These are phyloP conservation scores for Cephus spinipes DNA, from an alignment of 2,888 invertebrate species.

Conservation along the genomic window DNA sequence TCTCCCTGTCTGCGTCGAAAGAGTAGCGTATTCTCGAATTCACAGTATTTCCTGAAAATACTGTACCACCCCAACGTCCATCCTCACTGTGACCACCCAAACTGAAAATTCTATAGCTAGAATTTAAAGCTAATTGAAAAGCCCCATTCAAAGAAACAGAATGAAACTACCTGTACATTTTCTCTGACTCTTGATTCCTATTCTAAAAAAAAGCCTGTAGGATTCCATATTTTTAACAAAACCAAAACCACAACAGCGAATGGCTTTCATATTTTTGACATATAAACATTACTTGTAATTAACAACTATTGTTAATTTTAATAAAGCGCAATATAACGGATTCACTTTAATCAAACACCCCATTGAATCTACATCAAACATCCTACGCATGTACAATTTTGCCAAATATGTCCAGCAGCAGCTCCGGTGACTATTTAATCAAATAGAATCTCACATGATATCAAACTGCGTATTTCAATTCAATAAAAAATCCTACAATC, in stretches of 20 bases:
- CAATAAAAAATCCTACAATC: background rate
- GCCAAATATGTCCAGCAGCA: background rate
- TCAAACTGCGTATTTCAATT: background rate
- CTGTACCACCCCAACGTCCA: background rate
- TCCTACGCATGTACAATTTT: background rate
- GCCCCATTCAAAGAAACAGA: too few species aligned
- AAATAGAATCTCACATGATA: background rate
- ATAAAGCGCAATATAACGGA: background rate
- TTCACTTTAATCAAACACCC: background rate
- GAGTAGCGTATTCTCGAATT: conserved; percentile 23
- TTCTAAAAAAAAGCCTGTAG: too few species aligned
- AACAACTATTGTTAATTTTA: background rate
- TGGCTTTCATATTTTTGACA: background rate
- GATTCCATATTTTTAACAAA: too few species aligned
- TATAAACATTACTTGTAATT: background rate
- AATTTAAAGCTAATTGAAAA: too few species aligned
- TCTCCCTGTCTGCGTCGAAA: conserved; percentile 45
- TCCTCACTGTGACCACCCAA: background rate
- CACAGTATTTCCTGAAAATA: background rate
- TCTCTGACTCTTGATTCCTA: too few species aligned
- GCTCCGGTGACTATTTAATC: background rate
- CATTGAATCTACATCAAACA: background rate
- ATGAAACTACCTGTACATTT: too few species aligned
- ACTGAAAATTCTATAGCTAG: background rate
- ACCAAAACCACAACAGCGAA: background rate